Evolutionary conservation across 2,888 invertebrate species (phyloP), one percentile per base, ranked within the genome.

Genomic region (Idaea straminata): DNA sequence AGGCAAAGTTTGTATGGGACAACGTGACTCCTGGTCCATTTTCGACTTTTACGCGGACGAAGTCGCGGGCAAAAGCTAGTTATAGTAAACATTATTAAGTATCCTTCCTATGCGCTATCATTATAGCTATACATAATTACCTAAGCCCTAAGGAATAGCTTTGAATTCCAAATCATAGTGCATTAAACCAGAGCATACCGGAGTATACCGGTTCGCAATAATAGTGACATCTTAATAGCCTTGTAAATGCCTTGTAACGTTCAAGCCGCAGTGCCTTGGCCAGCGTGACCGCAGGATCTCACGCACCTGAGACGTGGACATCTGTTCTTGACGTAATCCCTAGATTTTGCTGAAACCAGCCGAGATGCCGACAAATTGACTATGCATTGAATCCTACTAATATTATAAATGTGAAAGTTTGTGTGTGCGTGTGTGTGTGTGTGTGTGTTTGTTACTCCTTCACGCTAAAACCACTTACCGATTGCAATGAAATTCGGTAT

Each of bases 261-360:
- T 64, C 68, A 65, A 66, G 69, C 70, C 69, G 70, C 61, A 62
- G 68, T 66, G 69, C 70, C 72, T 70, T 69, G 70, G 67, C 64
- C 64, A 63, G 59, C 68, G 73, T 73, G 73, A 80, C 81, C 81
- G 70, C 80, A 75, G 66, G 63, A 65, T 62, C 74, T 72, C 72
- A 73, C 74, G 73, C 74, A 76, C 77, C 80, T 78, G 79, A 74
- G 79, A 70, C 64, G 62, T 67, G 68, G 70, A 69, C 73, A 69
- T 72, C 77, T 78, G 79, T 64, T 74, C 72, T 72, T 73, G 73
- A 71, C 74, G 73, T 77, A 77, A 76, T 73, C 76, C 69, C 70
- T 71, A 66, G 73, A 72, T 74, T 75, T 74, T 47, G 47, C 47
- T 47, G 47, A 47, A 47, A 13, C 47, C 47, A 13, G 13, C 47